These are phyloP conservation scores for Thalassarche chlororhynchos DNA, from an alignment of 2,113 vertebrate species.

Conservation along the genomic window DNA sequence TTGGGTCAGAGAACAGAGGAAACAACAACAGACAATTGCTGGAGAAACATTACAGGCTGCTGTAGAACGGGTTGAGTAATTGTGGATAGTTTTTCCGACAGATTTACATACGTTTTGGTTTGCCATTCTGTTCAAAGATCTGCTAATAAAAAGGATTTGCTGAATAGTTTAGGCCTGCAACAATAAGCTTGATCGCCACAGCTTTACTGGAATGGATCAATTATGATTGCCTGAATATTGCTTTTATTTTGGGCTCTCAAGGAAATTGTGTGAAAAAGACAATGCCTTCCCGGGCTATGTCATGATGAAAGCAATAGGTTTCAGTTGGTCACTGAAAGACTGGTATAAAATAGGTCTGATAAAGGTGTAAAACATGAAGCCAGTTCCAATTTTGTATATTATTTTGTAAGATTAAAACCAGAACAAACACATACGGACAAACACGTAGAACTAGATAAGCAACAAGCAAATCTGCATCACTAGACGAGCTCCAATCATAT, in stretches of 20 bases:
- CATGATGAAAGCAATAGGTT: neutral
- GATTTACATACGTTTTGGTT: neutral
- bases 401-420: neutral
- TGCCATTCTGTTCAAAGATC: neutral
- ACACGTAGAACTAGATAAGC: neutral
- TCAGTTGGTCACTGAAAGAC: neutral
- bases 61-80: neutral
- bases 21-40: neutral
- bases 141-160: neutral
- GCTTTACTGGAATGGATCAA: neutral
- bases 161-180: neutral
- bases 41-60: neutral
- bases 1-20: neutral
- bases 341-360: neutral
- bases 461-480: neutral
- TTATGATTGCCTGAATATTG: neutral
- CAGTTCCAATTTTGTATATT: neutral
- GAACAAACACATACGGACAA: neutral
- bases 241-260: neutral
- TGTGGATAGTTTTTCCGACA: neutral
- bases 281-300: neutral
- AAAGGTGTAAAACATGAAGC: neutral
- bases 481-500: neutral
- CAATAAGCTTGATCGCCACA: neutral
- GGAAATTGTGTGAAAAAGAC: neutral